Conservation (phyloP, 1,140 invertebrate species). For the Daktulosphaira vitifoliae region DNA sequence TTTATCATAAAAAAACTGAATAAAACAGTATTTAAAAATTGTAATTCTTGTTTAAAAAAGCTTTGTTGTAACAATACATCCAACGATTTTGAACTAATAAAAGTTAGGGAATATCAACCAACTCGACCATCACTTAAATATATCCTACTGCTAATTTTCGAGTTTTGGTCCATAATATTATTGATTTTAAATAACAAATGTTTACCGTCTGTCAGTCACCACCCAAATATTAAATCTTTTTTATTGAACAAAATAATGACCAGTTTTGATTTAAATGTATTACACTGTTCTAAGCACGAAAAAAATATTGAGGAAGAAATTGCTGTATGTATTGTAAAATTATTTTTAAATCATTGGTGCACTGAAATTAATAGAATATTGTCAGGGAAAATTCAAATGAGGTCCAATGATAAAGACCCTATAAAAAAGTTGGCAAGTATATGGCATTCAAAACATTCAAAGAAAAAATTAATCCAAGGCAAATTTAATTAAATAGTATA, state of each 20-base stretch:
- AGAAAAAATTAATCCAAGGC: no score
- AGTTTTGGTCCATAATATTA: background rate
- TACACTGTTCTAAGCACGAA: background rate
- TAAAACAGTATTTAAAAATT: background rate
- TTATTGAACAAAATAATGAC: background rate
- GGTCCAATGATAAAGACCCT: no score
- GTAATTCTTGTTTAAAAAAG: background rate
- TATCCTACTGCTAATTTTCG: background rate
- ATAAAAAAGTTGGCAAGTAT: no score
- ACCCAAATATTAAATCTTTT: background rate
- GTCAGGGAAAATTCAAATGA: no score
- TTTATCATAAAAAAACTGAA: conserved; percentile 5
- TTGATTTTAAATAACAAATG: background rate
- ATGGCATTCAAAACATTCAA: no score
- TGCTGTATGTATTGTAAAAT: background rate
- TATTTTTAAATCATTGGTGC: background rate
- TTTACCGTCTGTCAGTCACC: background rate
- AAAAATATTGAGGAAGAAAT: background rate
- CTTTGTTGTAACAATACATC: background rate
- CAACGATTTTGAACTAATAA: background rate
- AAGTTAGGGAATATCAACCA: background rate
- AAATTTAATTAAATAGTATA: no score
- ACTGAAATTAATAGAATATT: no score
- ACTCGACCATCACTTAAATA: background rate
- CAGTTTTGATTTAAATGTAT: background rate